phyloP scores from a whole-genome alignment of 2,888 invertebrate genomes.

The Apotomis capreana region DNA sequence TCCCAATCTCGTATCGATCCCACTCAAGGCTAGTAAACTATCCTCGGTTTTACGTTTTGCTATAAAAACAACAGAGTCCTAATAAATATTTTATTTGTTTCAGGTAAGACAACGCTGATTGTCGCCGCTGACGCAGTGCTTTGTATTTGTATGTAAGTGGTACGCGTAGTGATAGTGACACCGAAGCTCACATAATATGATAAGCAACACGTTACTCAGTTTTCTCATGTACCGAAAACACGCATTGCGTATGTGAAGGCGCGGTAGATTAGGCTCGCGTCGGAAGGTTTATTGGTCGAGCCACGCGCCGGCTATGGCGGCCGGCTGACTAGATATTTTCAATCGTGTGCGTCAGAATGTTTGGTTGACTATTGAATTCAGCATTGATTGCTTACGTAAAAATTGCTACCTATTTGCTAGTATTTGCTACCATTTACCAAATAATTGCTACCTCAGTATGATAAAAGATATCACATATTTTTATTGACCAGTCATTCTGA shows the following conservation, averaged over 20 bases:
- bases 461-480: no score
- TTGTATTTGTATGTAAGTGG: not conserved
- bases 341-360: no score
- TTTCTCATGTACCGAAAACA: constrained; percentile 18
- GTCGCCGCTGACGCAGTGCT: constrained; percentile 11
- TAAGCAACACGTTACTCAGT: constrained; percentile 13
- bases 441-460: no score
- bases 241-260: constrained; percentile 31
- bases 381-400: no score
- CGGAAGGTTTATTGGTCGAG: constrained; percentile 46
- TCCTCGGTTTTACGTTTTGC: constrained; percentile 46
- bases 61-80: constrained; percentile 28
- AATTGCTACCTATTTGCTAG: no score
- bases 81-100: constrained; percentile 45
- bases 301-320: constrained; percentile 48
- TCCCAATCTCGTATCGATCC: constrained; percentile 67
- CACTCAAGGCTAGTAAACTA: constrained; percentile 52
- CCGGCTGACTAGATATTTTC: constrained; percentile 62
- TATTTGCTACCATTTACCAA: no score
- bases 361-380: no score
- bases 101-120: constrained; percentile 47
- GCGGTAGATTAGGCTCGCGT: constrained; percentile 21
- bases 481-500: no score
- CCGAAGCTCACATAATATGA: not conserved
- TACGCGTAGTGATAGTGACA: constrained; percentile 2